A percentile compares a stretch with the other conserved stretches of the same genome.
phyloP scores from a whole-genome alignment of 2,888 invertebrate species.

The Caenorhabditis virilis region DNA sequence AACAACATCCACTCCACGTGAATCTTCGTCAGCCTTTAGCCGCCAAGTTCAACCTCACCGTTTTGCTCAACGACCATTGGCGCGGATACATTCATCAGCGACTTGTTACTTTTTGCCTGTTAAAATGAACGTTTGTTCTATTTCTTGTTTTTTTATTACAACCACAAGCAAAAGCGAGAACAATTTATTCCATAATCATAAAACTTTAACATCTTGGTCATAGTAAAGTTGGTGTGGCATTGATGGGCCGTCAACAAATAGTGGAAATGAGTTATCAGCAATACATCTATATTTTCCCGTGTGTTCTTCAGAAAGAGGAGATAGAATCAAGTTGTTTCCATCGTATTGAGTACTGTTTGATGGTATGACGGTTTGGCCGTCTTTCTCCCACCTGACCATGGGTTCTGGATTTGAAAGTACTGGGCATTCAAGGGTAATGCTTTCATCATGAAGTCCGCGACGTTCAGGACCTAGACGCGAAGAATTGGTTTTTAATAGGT shows the following conservation, averaged over 20 bases:
- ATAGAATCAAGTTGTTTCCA: slow-evolving; percentile 30
- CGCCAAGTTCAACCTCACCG: slow-evolving; percentile 16
- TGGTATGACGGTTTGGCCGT: slow-evolving; percentile 32
- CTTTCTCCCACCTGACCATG: slow-evolving; percentile 46
- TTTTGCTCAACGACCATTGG: slow-evolving; percentile 20
- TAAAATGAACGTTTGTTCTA: slow-evolving; percentile 36
- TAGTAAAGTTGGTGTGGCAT: slow-evolving; percentile 36
- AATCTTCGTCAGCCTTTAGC: slow-evolving; percentile 23
- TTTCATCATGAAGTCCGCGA: slow-evolving; percentile 30
- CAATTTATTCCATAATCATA: slow-evolving; percentile 20
- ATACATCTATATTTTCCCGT: slow-evolving; percentile 41
- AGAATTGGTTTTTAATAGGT: too few species aligned
- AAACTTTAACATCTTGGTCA: slow-evolving; percentile 33
- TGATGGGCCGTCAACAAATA: slow-evolving; percentile 45
- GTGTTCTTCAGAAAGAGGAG: slow-evolving; percentile 17
- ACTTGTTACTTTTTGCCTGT: slow-evolving; percentile 30
- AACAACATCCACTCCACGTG: slow-evolving; percentile 17
- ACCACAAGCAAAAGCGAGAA: slow-evolving; percentile 9
- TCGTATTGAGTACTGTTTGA: slow-evolving; percentile 21
- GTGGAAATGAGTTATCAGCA: slow-evolving; percentile 49
- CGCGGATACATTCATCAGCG: slow-evolving; percentile 13
- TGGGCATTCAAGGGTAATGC: slow-evolving; percentile 39
- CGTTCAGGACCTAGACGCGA: slow-evolving; percentile 21
- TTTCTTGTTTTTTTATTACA: slow-evolving; percentile 14
- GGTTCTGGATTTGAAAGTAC: slow-evolving; percentile 37